A percentile compares a stretch with the other conserved stretches of the same genome.
phyloP scores from a whole-genome alignment of 2,888 invertebrate species.

The Sminthurides aquaticus region DNA sequence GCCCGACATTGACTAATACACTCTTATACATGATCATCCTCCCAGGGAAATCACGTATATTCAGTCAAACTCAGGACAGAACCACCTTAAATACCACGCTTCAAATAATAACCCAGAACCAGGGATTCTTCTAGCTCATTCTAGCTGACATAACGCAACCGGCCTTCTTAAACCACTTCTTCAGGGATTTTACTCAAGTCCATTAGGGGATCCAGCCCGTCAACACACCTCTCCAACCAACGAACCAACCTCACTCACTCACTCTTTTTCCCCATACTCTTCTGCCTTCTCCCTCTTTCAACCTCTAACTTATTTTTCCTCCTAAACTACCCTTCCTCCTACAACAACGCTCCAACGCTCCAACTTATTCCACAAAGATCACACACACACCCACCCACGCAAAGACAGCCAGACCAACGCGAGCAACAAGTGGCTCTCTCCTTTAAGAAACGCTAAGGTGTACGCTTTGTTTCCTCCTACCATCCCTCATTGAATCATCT shows the following conservation, averaged over 20 bases:
- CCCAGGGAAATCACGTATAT: too few species aligned
- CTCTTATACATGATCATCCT: too few species aligned
- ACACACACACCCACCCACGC: neutral
- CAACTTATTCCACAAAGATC: neutral
- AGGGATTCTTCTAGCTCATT: neutral
- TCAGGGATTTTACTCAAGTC: neutral
- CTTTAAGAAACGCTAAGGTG: neutral
- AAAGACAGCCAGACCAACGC: neutral
- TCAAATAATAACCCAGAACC: neutral
- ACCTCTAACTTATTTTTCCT: neutral
- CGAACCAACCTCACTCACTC: too few species aligned
- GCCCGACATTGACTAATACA: too few species aligned
- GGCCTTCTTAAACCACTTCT: neutral
- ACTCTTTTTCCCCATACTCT: neutral
- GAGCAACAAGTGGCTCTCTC: neutral
- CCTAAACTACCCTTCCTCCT: too few species aligned
- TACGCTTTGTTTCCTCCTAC: neutral
- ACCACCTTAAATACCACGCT: neutral
- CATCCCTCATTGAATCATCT: neutral
- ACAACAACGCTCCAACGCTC: too few species aligned
- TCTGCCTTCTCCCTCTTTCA: neutral
- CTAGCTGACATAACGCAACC: neutral
- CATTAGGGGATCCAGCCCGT: neutral
- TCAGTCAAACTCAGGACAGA: neutral
- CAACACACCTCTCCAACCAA: too few species aligned